Conservation (phyloP, 1,140 invertebrate species). For the Drosophila tsacasi region DNA sequence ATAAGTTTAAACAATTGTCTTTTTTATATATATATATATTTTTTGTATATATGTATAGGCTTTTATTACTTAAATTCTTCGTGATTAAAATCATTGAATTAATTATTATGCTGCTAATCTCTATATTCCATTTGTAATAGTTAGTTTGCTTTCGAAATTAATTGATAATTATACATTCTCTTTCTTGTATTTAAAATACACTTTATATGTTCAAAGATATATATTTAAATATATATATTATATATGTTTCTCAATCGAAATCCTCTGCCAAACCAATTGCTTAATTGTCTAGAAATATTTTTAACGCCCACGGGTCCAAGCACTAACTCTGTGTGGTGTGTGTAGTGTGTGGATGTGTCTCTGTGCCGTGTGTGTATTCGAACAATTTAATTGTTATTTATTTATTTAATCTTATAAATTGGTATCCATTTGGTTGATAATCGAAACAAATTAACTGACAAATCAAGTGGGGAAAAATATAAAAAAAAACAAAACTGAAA, state of each 20-base stretch:
- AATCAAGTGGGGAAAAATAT: constrained; percentile 15
- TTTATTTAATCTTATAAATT: constrained; percentile 25
- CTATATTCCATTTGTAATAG: constrained; percentile 81
- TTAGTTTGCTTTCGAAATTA: constrained; percentile 77
- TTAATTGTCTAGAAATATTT: constrained; percentile 35
- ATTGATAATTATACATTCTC: constrained; percentile 56
- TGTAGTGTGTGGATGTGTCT: constrained; percentile 27
- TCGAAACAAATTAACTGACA: constrained; percentile 25
- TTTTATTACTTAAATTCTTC: constrained; percentile 78
- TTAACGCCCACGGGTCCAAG: constrained; percentile 26
- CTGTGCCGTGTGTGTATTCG: constrained; percentile 40
- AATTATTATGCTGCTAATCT: constrained; percentile 61
- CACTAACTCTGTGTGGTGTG: constrained; percentile 36
- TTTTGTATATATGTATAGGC: constrained; percentile 18
- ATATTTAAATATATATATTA: constrained; percentile 20
- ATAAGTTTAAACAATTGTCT: constrained; percentile 15
- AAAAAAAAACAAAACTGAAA: constrained; percentile 7
- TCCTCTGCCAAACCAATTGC: constrained; percentile 25
- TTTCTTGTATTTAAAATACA: constrained; percentile 75
- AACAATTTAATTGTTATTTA: constrained; percentile 46
- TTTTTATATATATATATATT: constrained; percentile 39
- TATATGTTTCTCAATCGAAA: constrained; percentile 18
- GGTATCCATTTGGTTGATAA: constrained; percentile 47
- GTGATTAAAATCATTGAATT: constrained; percentile 83
- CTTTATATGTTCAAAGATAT: constrained; percentile 70